These are phyloP conservation scores for Rattus rattus DNA, from an alignment of 2,113 vertebrate genomes.

Conservation along the genomic window DNA sequence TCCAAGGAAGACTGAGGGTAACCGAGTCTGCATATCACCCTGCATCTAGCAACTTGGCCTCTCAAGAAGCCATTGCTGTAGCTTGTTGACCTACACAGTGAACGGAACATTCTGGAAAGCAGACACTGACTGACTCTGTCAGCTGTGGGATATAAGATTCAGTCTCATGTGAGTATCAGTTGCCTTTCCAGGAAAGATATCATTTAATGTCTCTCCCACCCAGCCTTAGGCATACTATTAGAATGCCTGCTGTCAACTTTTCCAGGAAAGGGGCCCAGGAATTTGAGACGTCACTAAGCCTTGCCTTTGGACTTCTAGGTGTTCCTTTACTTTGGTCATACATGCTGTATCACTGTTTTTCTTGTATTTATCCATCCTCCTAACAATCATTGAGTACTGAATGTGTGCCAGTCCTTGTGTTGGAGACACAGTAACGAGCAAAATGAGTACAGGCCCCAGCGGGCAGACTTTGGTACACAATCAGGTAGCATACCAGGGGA, in stretches of 20 bases:
- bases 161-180: neutral
- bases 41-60: neutral
- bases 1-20: neutral
- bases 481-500: neutral
- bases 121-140: neutral
- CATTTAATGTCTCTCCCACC: neutral
- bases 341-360: neutral
- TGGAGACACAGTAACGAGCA: neutral
- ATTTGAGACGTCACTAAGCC: neutral
- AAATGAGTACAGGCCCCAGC: neutral
- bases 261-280: neutral
- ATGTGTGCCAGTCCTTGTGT: neutral
- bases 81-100: neutral
- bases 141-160: neutral
- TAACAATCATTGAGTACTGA: neutral
- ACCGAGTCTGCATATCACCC: neutral
- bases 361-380: neutral
- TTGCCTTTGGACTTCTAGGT: neutral
- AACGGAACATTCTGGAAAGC: neutral
- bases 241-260: neutral
- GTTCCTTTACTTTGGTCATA: neutral
- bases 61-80: neutral
- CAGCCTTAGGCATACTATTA: neutral
- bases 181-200: neutral
- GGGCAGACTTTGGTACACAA: neutral